Evolutionary conservation across 2,888 invertebrate genomes (phyloP).

Genomic region (Rugalucina vietnamica): DNA sequence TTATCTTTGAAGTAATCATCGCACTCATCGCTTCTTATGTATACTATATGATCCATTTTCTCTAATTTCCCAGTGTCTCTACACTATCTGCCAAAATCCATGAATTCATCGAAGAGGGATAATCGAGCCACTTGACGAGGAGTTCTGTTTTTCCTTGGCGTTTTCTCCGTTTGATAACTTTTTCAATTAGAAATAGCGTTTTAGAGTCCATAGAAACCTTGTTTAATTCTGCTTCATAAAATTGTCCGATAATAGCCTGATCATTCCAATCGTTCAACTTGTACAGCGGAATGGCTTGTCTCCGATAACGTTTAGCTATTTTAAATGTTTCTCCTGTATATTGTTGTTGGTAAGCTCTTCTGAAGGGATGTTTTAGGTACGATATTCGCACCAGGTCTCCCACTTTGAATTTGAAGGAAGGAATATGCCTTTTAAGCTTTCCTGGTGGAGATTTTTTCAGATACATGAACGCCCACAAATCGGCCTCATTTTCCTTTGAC

Average conservation of each 20-base stretch:
- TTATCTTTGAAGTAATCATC: slow-evolving; percentile 11
- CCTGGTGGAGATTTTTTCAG: not conserved
- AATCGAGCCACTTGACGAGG: not conserved
- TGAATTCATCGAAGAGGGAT: not conserved
- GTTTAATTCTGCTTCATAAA: slow-evolving; percentile 3
- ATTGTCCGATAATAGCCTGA: not conserved
- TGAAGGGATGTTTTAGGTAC: not conserved
- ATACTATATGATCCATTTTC: not conserved
- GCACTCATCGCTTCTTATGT: not conserved
- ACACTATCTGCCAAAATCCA: not conserved
- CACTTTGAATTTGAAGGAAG: slow-evolving; percentile 14
- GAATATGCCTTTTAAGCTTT: not conserved
- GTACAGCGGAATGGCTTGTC: not conserved
- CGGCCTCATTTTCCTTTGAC: slow-evolving; percentile 25
- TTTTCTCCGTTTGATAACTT: slow-evolving; percentile 3
- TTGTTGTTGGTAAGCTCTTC: slow-evolving; percentile 6
- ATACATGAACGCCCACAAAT: slow-evolving; percentile 21
- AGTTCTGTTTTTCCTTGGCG: not conserved
- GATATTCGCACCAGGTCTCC: slow-evolving; percentile 7
- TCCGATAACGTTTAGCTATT: not conserved
- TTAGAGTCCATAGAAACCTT: slow-evolving; percentile 6
- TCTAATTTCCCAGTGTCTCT: not conserved
- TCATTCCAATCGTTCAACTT: not conserved
- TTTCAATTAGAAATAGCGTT: not conserved
- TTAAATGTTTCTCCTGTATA: not conserved